Base-by-base conservation (phyloP, 1,140 invertebrate genomes). In the Macrobrachium rosenbergii region DNA sequence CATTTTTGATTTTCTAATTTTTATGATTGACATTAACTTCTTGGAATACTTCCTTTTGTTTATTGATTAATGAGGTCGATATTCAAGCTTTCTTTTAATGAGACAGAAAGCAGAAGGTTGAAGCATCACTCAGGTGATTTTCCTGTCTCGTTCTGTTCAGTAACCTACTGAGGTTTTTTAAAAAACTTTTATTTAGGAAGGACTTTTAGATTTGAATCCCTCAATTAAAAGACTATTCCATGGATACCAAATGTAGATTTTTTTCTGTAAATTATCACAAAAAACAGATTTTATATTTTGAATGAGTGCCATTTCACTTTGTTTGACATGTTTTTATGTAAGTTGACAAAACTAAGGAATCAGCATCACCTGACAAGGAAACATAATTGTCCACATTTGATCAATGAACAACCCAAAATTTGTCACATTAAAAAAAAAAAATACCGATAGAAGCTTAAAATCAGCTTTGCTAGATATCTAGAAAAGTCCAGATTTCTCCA, bases 141-240 rank as follows among this genome's bases (percentile, higher is more conserved):
- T 72, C 69, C 5, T 37, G 28, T 67, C 64, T 7, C 7, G 8
- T 5, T 8, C 2, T 10, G 16, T 17, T 72, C 37, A 28, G 6
- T 14, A 14, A 19, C 67, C 14, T 69, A 69, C 11, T 12, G 12
- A 69, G 14, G 28, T 69, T 28, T 28, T 72, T 17, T n/a, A 2
- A 28, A 72, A 72, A 23, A 17, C 12, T 23, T 52, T 7, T 21
- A 67, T 67, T 67, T 37, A 90, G 93, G 14, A 90, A 92, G 37
- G 90, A 92, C 58, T 89, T 83, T 59, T 81, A 10, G 12, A 52
- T 12, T 52, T 52, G 52, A 52, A 12, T 52, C 0, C 12, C 12
- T 52, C 7, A 52, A 10, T 52, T 8, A 2, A 2, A n/a, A 52
- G 52, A 3, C 52, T 52, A 37, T 52, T 52, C 52, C 52, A 52